Percentiles rank a stretch among this genome's conserved stretches.
Conservation (phyloP, 35 echinoderm and acorn worm species). For the Ophioderma brevispina region DNA sequence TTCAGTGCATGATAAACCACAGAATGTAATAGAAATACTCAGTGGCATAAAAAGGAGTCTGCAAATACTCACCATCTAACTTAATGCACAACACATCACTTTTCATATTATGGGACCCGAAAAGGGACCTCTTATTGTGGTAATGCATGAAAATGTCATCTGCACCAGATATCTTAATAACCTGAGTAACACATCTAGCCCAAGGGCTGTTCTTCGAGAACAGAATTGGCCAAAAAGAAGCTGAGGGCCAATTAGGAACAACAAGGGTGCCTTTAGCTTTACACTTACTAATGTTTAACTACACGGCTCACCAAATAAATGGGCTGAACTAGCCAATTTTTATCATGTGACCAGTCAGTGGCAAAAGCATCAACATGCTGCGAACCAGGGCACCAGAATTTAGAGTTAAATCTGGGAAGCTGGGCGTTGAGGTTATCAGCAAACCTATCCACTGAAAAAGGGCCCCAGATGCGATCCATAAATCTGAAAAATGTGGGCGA, state of each 20-base stretch:
- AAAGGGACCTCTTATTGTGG: not conserved
- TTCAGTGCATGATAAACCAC: no score
- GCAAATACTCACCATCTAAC: no score
- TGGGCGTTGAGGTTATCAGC: no score
- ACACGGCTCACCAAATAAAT: not conserved
- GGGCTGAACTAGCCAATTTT: not conserved
- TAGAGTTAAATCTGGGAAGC: no score
- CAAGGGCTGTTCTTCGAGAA: not conserved
- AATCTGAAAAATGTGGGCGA: constrained; percentile 10
- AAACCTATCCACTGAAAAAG: constrained; percentile 38
- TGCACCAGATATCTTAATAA: not conserved
- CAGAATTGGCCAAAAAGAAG: not conserved
- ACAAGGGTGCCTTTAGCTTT: not conserved
- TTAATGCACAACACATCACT: constrained; percentile 2
- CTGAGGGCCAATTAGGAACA: not conserved
- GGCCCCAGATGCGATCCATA: constrained; percentile 48
- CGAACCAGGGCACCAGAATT: not conserved
- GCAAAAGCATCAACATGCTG: not conserved
- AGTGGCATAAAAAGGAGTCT: no score
- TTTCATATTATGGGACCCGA: not conserved
- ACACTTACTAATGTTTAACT: not conserved
- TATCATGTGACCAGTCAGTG: not conserved
- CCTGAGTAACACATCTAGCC: not conserved
- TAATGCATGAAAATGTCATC: not conserved
- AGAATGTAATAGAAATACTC: no score